phyloP scores from a whole-genome alignment of 92 coral and sea anemone species.

The Phenganax stokvisi region DNA sequence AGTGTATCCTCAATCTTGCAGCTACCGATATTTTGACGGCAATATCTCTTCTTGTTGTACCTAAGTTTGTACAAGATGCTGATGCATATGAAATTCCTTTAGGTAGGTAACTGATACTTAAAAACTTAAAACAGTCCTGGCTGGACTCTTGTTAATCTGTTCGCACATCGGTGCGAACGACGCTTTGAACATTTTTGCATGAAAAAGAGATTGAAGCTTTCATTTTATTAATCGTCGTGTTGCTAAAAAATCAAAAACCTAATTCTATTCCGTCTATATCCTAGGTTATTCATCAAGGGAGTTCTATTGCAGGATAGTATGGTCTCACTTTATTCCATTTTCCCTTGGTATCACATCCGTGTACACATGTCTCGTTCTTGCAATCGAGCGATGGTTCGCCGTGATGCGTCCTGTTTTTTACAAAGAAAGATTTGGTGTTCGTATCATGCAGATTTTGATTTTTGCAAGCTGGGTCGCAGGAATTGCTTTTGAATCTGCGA shows the following conservation, averaged over 20 bases:
- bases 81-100: slow-evolving; percentile 18
- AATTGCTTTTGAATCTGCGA: slow-evolving; percentile 42
- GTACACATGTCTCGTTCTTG: slow-evolving; percentile 62
- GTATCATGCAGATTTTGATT: slow-evolving; percentile 52
- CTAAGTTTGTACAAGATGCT: slow-evolving; percentile 35
- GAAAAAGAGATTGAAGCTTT: no score
- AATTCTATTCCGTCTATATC: background rate
- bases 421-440: slow-evolving; percentile 50
- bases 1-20: slow-evolving; percentile 35
- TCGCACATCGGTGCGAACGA: no score
- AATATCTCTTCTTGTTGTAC: slow-evolving; percentile 27
- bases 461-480: slow-evolving; percentile 52
- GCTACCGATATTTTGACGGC: slow-evolving; percentile 32
- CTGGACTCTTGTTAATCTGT: no score
- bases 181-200: no score
- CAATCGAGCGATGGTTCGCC: slow-evolving; percentile 86
- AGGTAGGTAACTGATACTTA: background rate
- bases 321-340: slow-evolving; percentile 59
- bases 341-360: slow-evolving; percentile 69
- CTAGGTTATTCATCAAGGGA: slow-evolving; percentile 4
- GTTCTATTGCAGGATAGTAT: slow-evolving; percentile 27
- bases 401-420: slow-evolving; percentile 56
- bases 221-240: no score
- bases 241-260: no score
- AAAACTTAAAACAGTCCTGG: no score